These are phyloP conservation scores for Lordiphosa mommai DNA, from an alignment of 1,140 invertebrate genomes.

Conservation along the genomic window DNA sequence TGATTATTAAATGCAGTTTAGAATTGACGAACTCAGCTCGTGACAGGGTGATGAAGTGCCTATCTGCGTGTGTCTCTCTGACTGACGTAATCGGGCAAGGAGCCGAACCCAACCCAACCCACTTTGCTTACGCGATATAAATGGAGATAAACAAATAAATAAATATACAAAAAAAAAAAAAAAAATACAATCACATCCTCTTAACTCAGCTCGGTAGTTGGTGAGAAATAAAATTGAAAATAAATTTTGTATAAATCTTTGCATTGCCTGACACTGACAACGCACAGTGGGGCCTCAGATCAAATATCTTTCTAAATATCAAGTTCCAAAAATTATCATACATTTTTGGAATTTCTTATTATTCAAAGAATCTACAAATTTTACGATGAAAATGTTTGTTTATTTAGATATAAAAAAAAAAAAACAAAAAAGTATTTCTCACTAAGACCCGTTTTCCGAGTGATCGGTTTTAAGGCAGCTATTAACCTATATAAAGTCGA, in stretches of 20 bases:
- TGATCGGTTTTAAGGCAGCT: too few species aligned
- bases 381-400: too few species aligned
- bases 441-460: too few species aligned
- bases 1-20: too few species aligned
- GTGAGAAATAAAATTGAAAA: constrained; percentile 21
- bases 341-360: too few species aligned
- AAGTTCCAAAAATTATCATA: too few species aligned
- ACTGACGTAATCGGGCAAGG: constrained; percentile 57
- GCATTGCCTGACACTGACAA: constrained; percentile 20
- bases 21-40: constrained; percentile 27
- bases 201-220: constrained; percentile 17
- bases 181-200: constrained; percentile 1
- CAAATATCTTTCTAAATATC: too few species aligned
- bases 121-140: constrained; percentile 14
- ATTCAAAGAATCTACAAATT: too few species aligned
- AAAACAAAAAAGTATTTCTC: too few species aligned
- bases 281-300: too few species aligned
- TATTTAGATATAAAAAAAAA: too few species aligned
- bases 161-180: constrained; percentile 19
- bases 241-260: constrained; percentile 67
- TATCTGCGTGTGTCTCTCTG: constrained; percentile 21
- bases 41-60: constrained; percentile 38
- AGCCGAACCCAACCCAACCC: constrained; percentile 33
- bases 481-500: too few species aligned
- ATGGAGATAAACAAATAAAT: constrained; percentile 43